Evolutionary conservation across 2,888 invertebrate species (phyloP).

Genomic region (Ormyrus thymus): DNA sequence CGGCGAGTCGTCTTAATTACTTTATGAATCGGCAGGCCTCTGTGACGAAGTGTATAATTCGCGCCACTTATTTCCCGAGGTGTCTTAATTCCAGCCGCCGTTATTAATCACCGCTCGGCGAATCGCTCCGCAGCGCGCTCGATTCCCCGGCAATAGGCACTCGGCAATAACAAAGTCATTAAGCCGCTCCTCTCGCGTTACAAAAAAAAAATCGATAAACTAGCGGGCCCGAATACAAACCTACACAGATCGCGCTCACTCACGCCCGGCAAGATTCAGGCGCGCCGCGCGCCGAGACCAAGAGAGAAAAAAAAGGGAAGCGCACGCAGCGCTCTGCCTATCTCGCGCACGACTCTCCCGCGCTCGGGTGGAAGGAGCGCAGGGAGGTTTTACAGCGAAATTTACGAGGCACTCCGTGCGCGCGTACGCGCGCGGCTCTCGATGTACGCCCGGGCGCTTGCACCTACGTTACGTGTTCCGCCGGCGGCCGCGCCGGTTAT

Average conservation of each 20-base stretch:
- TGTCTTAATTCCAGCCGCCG: constrained; percentile 13
- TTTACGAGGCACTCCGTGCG: constrained; percentile 20
- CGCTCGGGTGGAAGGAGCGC: constrained; percentile 5
- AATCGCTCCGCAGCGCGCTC: background rate
- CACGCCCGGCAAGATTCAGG: too few relatives aligned
- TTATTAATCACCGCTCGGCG: constrained; percentile 7
- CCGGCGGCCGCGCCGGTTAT: constrained; percentile 9
- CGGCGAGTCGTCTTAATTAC: constrained; percentile 12
- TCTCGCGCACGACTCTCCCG: background rate
- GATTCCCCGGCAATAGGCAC: background rate
- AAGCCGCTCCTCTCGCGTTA: background rate
- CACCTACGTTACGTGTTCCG: constrained; percentile 14
- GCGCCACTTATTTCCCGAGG: background rate
- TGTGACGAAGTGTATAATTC: constrained; percentile 18
- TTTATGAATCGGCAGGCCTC: constrained; percentile 30
- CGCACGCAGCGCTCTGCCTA: background rate
- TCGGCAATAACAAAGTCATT: too few relatives aligned
- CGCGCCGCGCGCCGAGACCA: too few relatives aligned
- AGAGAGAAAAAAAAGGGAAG: constrained; percentile 7
- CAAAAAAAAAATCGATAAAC: background rate
- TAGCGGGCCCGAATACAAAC: too few relatives aligned
- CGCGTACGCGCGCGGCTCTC: background rate
- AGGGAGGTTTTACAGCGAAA: constrained; percentile 38
- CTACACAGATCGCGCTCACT: too few relatives aligned
- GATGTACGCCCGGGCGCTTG: constrained; percentile 18